Base-by-base conservation (phyloP, 2,113 vertebrate species). In the Dicentrarchus labrax region DNA sequence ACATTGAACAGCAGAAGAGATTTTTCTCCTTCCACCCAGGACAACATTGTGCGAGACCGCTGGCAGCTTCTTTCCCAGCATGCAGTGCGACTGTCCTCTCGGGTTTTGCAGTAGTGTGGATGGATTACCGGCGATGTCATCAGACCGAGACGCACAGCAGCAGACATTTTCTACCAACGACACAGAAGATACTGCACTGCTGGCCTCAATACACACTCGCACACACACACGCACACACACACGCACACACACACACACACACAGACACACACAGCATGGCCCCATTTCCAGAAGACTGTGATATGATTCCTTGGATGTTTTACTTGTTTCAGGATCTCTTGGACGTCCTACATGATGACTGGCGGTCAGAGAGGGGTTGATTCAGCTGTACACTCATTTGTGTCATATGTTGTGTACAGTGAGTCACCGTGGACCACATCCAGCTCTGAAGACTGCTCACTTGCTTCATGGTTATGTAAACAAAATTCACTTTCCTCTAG, bases 121-220 rank as follows among this genome's bases (percentile, higher is more conserved):
- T 78, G 82, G 79, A 88, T 90, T 88, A 86, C 88, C 17, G 22
- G 72, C 70, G 81, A 90, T 89, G 90, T 91, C 88, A 86, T 89
- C 90, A 91, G 88, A 88, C 83, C 8, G 65, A 86, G 70, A 75
- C 65, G 5, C 47, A 56, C 62, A 61, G 77, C 77, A 72, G 76
- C 61, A 85, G 88, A 83, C 82, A 74, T 75, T 85, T 82, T 83
- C 74, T 76, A 64, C 64, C 88, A 59, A 6, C 38, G 59, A 83
- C 71, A 82, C 73, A 22, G 36, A 61, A 72, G 59, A 67, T 41
- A 16, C 22, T 38, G 65, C 74, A 72, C 82, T 60, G 82, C 75
- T 51, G 75, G 70, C 78, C 75, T 82, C 47, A 38, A 76, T 5
- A 70, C 13, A 69, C 51, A 84, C 45, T 59, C 54, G 21, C 47